Conservation (phyloP, 2,797 vertebrate genomes). For the Thamnophis elegans region DNA sequence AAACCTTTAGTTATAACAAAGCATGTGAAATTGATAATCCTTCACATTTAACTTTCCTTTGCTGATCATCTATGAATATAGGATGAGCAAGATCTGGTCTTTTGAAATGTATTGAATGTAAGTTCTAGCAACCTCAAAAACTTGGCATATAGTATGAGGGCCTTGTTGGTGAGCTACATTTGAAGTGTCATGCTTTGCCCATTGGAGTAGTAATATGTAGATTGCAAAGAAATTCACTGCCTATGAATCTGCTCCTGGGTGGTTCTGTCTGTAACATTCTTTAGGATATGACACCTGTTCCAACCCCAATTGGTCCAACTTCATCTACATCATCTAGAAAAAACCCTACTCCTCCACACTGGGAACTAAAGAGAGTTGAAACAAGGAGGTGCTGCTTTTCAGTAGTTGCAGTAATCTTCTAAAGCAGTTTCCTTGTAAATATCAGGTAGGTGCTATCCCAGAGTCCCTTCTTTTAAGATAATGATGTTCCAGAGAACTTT, state of each 20-base stretch:
- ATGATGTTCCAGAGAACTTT: background rate
- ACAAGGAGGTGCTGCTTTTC: background rate
- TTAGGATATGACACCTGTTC: background rate
- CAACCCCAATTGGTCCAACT: background rate
- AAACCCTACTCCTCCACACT: background rate
- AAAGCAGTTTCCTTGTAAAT: background rate
- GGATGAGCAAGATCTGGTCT: background rate
- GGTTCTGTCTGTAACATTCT: background rate
- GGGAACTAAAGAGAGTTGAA: background rate
- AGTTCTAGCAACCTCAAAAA: background rate
- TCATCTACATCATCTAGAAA: background rate
- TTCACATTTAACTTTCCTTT: too few relatives aligned
- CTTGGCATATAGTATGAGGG: background rate
- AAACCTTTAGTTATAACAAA: too few relatives aligned
- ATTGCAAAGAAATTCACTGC: background rate
- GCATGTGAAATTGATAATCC: too few relatives aligned
- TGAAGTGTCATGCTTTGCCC: background rate
- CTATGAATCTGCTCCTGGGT: background rate
- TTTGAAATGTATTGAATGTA: background rate
- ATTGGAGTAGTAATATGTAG: background rate
- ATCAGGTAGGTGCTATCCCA: background rate
- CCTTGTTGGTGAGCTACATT: background rate
- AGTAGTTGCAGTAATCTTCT: background rate
- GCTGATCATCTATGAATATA: background rate
- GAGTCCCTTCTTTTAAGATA: background rate